These are phyloP conservation scores for Papilio machaon DNA, from an alignment of 1,140 invertebrate species.

Conservation along the genomic window DNA sequence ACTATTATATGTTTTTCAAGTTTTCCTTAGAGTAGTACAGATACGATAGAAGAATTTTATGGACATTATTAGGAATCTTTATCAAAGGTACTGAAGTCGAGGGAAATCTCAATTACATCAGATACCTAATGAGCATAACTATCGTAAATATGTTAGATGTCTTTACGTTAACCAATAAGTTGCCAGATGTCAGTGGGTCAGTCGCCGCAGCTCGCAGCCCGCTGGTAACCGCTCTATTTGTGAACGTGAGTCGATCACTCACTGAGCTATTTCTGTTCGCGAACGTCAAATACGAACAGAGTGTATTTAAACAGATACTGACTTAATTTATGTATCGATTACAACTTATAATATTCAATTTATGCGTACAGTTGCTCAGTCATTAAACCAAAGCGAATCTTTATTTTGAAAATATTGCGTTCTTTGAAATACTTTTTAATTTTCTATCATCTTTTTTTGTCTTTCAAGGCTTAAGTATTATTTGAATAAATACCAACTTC, in stretches of 20 bases:
- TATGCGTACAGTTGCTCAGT: not conserved
- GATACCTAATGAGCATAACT: not conserved
- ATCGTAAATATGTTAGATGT: not conserved
- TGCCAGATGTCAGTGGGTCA: conserved; percentile 1
- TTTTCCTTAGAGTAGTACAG: too few relatives aligned
- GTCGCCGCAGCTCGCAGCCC: not conserved
- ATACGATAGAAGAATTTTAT: too few relatives aligned
- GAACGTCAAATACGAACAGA: not conserved
- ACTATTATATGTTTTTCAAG: not conserved
- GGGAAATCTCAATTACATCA: too few relatives aligned
- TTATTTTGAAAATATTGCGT: not conserved
- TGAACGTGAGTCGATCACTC: conserved; percentile 3
- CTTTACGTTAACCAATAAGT: not conserved
- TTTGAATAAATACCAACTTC: too few relatives aligned
- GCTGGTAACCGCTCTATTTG: conserved; percentile 7
- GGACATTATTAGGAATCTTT: not conserved
- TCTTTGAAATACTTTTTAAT: too few relatives aligned
- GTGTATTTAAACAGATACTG: conserved; percentile 11
- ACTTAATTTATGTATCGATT: conserved; percentile 8
- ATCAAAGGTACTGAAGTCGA: too few relatives aligned
- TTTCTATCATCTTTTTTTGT: too few relatives aligned
- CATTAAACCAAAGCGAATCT: not conserved
- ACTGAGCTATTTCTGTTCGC: conserved; percentile 4
- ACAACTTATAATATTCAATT: not conserved
- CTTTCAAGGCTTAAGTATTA: too few relatives aligned